Evolutionary conservation across 1,140 invertebrate species (phyloP), one percentile per base, ranked within the genome.

Genomic region (Mylabris phalerata): DNA sequence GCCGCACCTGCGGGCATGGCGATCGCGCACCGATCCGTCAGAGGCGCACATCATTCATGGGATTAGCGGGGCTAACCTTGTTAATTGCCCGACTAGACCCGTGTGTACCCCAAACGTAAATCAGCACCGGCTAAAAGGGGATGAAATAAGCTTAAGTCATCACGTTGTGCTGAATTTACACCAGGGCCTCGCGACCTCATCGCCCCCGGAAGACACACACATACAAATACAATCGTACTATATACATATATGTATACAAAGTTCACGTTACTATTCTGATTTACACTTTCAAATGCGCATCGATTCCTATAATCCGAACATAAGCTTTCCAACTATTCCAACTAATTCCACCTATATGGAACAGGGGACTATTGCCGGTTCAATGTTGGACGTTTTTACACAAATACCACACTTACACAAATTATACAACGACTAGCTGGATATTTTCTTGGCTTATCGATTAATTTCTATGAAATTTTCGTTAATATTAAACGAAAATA

Each of bases 51-150:
- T 73, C 70, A 73, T 73, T 73, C 71, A 73, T 67, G 67, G 71
- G 71, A 73, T 73, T 73, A 73, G 66, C 70, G 51, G 55, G 65
- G 68, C 71, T 73, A 73, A 73, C 70, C 69, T 71, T 71, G 71
- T 73, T 73, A 73, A 73, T 73, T 73, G 71, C 71, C 67, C 63
- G 54, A 57, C 60, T 67, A 62, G 65, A 64, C 68, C 66, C 61
- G 62, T 59, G 58, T 65, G 63, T 65, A 62, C 65, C 68, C 60
- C 66, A 62, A 63, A 68, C 71, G 71, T 73, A 73, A 73, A 73
- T 73, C 71, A 73, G 70, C 66, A 67, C 66, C 69, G 63, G 68
- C 65, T 70, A 68, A 70, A 70, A 67, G 65, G 66, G 68, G 68
- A 68, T 65, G 57, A 70, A 68, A 52, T 55, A 60, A 51, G 71